Conservation (phyloP, 2,797 vertebrate species). For the Dicrostonyx torquatus region DNA sequence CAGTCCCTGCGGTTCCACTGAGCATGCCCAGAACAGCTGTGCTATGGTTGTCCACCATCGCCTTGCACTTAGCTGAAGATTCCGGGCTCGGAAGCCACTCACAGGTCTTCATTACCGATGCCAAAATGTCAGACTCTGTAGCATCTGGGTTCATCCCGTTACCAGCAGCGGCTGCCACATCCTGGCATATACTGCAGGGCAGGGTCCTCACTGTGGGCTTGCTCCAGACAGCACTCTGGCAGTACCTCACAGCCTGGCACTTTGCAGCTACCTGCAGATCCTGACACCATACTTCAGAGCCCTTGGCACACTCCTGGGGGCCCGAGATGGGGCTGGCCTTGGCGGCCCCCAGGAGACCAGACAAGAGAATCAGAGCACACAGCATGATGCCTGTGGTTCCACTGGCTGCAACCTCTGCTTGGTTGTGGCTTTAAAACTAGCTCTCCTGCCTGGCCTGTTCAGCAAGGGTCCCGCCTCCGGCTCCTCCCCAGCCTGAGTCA, state of each 20-base stretch:
- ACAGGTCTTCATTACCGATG: slow-evolving; percentile 5
- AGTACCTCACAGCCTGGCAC: background rate
- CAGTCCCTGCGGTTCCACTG: rapidly evolving
- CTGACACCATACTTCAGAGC: background rate
- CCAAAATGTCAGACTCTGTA: rapidly evolving
- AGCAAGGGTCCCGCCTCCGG: background rate
- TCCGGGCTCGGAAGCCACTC: slow-evolving; percentile 44
- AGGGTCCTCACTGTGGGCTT: background rate
- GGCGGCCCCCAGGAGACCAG: slow-evolving; percentile 22
- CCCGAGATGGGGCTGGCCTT: background rate
- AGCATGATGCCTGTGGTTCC: background rate
- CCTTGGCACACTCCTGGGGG: background rate
- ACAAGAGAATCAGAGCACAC: slow-evolving; percentile 25
- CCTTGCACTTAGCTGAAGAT: background rate
- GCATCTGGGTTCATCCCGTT: background rate
- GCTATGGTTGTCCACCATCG: background rate
- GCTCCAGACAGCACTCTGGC: background rate
- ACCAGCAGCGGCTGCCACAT: background rate
- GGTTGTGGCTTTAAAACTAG: background rate
- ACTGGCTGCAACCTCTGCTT: rapidly evolving
- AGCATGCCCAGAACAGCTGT: background rate
- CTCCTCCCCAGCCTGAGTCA: slow-evolving; percentile 43
- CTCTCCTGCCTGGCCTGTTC: background rate
- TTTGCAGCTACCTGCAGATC: background rate
- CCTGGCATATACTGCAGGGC: background rate